Evolutionary conservation across 2,797 vertebrate genomes (phyloP).

Genomic region (Sebastes oblongus): DNA sequence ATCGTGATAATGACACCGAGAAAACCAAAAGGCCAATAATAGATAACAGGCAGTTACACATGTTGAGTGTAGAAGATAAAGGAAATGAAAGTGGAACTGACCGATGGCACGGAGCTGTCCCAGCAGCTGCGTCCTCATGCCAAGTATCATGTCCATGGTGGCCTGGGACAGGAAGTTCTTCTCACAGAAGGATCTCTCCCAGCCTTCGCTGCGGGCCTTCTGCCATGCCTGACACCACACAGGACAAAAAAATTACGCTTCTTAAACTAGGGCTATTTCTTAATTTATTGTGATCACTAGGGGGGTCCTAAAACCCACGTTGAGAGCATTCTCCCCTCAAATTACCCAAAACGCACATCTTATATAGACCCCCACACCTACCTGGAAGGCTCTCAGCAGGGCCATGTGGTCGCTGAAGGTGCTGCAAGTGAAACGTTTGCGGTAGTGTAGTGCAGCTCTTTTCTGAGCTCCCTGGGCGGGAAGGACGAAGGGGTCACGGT

Average conservation of each 20-base stretch:
- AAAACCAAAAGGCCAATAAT: no score
- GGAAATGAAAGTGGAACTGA: conserved; percentile 58
- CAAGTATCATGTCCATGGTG: conserved; percentile 94
- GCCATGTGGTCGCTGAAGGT: conserved; percentile 98
- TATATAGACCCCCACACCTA: conserved; percentile 39
- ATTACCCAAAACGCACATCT: not conserved
- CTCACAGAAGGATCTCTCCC: conserved; percentile 94
- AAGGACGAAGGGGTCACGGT: conserved; percentile 92
- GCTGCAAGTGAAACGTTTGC: conserved; percentile 87
- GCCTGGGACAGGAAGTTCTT: conserved; percentile 95
- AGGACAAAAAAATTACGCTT: not conserved
- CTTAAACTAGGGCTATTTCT: not conserved
- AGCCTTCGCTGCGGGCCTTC: conserved; percentile 91
- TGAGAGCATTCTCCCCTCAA: not conserved
- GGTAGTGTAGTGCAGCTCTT: conserved; percentile 87
- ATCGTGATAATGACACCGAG: no score
- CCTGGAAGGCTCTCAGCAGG: conserved; percentile 95
- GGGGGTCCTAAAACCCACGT: not conserved
- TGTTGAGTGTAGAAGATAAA: not conserved
- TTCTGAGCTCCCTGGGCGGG: conserved; percentile 89
- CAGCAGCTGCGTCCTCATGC: conserved; percentile 93
- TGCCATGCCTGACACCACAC: conserved; percentile 88
- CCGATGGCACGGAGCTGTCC: conserved; percentile 95
- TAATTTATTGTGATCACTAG: not conserved
- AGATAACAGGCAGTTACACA: not conserved